Evolutionary conservation across 2,797 vertebrate genomes (phyloP).

Genomic region (Ammospiza maritima): DNA sequence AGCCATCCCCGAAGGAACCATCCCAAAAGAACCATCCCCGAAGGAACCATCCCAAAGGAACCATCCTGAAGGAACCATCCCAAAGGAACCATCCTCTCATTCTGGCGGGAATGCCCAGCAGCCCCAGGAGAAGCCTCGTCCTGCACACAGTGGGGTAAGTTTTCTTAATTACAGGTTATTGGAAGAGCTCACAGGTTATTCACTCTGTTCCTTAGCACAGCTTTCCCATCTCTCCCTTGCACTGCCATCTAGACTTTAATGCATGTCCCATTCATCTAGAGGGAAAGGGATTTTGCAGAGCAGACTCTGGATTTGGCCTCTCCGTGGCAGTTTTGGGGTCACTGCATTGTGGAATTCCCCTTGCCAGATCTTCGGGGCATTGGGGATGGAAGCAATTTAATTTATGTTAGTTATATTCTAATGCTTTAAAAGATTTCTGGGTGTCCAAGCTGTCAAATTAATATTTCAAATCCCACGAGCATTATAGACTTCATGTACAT

Average conservation of each 20-base stretch:
- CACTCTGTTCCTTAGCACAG: background rate
- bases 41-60: background rate
- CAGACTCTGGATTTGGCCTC: background rate
- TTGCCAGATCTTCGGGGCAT: background rate
- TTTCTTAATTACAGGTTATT: background rate
- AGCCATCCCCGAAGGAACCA: background rate
- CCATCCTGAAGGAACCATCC: too few species aligned
- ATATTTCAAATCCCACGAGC: constrained; percentile 26
- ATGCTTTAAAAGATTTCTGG: background rate
- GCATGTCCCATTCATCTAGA: background rate
- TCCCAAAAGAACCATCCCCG: background rate
- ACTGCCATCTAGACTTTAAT: background rate
- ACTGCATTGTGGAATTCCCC: background rate
- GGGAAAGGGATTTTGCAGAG: background rate
- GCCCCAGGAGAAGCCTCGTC: background rate
- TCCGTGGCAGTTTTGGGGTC: background rate
- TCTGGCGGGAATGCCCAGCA: background rate
- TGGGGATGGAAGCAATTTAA: background rate
- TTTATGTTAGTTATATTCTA: background rate
- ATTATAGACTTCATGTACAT: constrained; percentile 10
- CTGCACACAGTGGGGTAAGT: background rate
- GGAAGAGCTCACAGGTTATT: background rate
- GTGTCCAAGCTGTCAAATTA: constrained; percentile 41
- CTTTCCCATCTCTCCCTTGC: background rate
- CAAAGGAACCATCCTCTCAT: background rate